These are phyloP conservation scores for Thoracochromis brauschi DNA, from an alignment of 2,113 vertebrate species.

Conservation along the genomic window DNA sequence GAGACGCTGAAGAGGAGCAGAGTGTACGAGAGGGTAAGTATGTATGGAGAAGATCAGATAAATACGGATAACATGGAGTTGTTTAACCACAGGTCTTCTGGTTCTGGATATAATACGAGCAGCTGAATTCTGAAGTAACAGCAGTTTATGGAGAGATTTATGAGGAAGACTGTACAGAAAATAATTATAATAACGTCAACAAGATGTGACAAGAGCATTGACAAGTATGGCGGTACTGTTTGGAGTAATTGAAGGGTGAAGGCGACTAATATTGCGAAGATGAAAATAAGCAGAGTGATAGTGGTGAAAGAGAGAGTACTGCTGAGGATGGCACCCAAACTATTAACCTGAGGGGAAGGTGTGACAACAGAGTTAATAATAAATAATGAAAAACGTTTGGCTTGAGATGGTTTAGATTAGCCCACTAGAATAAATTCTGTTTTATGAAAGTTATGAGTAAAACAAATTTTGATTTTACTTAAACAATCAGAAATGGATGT, in stretches of 20 bases:
- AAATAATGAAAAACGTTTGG: fast-evolving
- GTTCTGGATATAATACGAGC: not conserved
- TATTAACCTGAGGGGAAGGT: not conserved
- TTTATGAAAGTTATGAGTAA: not conserved
- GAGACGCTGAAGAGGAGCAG: not conserved
- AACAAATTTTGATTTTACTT: not conserved
- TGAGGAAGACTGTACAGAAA: fast-evolving
- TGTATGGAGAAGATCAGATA: not conserved
- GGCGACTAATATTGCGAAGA: not conserved
- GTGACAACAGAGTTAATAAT: not conserved
- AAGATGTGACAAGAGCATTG: fast-evolving
- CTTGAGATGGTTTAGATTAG: not conserved
- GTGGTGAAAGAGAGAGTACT: fast-evolving
- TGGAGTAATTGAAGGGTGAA: not conserved
- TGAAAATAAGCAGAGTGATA: not conserved
- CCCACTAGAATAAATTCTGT: not conserved
- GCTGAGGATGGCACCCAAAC: not conserved
- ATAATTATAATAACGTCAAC: fast-evolving
- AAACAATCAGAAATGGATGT: not conserved
- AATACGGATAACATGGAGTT: fast-evolving
- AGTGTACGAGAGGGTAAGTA: fast-evolving
- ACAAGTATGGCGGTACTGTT: not conserved
- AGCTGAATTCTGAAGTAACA: not conserved
- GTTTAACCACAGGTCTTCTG: not conserved
- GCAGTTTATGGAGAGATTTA: not conserved